Evolutionary conservation across 2,797 vertebrate genomes (phyloP).

Genomic region (Phalloptychus januarius): DNA sequence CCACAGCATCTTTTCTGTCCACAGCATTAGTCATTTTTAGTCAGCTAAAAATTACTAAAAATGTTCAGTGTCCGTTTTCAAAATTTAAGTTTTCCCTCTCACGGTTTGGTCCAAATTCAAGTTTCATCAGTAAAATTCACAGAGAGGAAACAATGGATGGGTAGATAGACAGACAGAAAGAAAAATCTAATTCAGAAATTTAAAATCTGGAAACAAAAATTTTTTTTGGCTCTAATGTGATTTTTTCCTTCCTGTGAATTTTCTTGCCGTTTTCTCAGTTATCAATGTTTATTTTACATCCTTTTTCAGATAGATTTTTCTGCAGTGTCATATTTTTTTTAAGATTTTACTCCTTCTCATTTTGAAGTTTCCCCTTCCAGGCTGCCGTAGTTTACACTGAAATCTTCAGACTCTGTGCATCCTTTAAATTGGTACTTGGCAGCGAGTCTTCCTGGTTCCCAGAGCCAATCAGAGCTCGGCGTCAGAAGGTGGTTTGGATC

Average conservation of each 20-base stretch:
- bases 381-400: neutral
- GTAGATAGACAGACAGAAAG: too few species aligned
- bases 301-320: neutral
- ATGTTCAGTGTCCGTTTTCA: neutral
- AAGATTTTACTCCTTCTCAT: neutral
- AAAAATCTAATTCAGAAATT: neutral
- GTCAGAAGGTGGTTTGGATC: conserved; percentile 68
- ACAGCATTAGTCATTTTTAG: too few species aligned
- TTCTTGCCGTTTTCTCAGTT: neutral
- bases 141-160: neutral
- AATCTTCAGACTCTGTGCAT: conserved; percentile 37
- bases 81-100: neutral
- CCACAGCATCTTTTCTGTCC: rapidly evolving
- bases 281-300: neutral
- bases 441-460: conserved; percentile 33
- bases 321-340: neutral
- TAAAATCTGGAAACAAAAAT: neutral
- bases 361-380: neutral
- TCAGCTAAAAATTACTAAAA: too few species aligned
- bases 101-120: neutral
- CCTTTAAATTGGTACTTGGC: conserved; percentile 62
- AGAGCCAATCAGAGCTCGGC: conserved; percentile 40
- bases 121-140: neutral
- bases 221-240: neutral
- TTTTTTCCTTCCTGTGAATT: neutral